Conservation (phyloP, 2,113 vertebrate genomes). For the Accipiter virgatus region DNA sequence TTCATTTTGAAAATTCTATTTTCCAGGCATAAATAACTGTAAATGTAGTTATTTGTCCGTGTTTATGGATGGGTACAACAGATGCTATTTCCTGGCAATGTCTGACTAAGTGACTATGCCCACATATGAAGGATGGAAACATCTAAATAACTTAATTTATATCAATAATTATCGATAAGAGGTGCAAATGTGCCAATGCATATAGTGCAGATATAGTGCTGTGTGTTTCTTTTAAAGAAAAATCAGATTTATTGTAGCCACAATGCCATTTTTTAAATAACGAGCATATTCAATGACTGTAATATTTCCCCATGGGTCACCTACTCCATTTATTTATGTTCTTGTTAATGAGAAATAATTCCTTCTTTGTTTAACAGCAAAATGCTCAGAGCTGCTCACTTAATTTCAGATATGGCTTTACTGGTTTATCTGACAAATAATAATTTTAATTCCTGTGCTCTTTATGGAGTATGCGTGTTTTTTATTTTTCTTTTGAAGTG, state of each 20-base stretch:
- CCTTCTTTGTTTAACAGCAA: neutral
- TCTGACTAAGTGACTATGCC: conserved; percentile 19
- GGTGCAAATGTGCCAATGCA: neutral
- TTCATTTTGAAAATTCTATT: neutral
- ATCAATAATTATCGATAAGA: conserved; percentile 26
- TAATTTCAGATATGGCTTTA: neutral
- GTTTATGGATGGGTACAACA: conserved; percentile 3
- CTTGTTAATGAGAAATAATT: neutral
- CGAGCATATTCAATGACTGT: neutral
- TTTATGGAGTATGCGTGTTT: neutral
- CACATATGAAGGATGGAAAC: neutral
- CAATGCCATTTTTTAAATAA: neutral
- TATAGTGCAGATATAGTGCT: neutral
- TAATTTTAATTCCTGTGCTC: neutral
- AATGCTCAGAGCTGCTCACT: neutral
- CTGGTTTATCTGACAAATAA: neutral
- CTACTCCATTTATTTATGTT: neutral
- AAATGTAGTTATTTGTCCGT: neutral
- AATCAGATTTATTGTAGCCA: neutral
- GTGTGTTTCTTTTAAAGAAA: neutral
- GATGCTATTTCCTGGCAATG: neutral
- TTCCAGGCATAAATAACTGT: conserved; percentile 1
- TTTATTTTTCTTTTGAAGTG: neutral
- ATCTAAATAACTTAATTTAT: conserved; percentile 30
- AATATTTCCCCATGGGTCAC: neutral